A percentile compares a stretch with the other conserved stretches of the same genome.
Evolutionary conservation across 2,113 vertebrate species (phyloP).

Genomic region (Ammospiza caudacuta): DNA sequence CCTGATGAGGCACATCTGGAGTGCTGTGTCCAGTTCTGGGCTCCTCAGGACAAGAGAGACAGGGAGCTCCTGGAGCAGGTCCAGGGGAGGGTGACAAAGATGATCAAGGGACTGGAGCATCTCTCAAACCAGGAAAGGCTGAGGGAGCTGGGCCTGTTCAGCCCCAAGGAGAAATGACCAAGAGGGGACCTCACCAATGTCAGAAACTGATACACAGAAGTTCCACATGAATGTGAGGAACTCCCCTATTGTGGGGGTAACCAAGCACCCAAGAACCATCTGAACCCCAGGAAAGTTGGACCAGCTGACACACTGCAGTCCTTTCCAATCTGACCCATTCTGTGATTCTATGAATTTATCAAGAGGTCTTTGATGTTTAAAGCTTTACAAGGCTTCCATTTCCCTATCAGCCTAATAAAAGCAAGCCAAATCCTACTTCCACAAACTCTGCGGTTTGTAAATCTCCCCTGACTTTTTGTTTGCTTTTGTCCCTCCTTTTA

Average conservation of each 20-base stretch:
- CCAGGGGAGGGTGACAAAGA: neutral
- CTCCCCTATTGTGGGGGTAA: accelerated
- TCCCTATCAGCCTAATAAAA: neutral
- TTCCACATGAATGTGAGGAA: neutral
- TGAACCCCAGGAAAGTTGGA: neutral
- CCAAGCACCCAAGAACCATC: accelerated
- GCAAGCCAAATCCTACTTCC: neutral
- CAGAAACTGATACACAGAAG: neutral
- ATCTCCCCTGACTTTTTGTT: neutral
- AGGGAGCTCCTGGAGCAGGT: neutral
- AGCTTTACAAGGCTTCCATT: neutral
- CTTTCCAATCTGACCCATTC: neutral
- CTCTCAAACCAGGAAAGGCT: neutral
- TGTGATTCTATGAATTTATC: neutral
- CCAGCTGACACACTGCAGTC: neutral
- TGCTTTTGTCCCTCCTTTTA: neutral
- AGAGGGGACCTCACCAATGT: neutral
- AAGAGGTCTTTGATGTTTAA: neutral
- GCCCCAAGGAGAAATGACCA: neutral
- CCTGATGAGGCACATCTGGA: neutral
- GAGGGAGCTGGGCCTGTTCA: neutral
- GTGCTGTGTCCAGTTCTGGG: neutral
- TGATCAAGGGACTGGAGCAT: neutral
- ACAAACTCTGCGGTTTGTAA: neutral
- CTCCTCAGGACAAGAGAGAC: neutral